These are phyloP conservation scores for Platycnemis pennipes DNA, from an alignment of 2,888 invertebrate genomes.

Conservation along the genomic window DNA sequence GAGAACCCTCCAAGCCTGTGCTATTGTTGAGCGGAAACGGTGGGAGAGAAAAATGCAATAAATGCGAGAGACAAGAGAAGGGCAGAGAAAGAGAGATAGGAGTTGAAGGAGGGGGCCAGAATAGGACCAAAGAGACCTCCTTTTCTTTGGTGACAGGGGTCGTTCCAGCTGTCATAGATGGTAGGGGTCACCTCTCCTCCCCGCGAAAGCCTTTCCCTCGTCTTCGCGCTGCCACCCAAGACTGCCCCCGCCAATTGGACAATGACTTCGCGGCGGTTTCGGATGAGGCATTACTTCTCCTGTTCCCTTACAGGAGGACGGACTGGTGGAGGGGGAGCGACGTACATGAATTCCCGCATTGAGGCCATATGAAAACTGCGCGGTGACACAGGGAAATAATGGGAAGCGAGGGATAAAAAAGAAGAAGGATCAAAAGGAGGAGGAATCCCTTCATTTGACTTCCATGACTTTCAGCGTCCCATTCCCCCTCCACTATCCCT, in stretches of 20 bases:
- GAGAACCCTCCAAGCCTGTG: background rate
- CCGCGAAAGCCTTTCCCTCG: background rate
- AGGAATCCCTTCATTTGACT: constrained; percentile 24
- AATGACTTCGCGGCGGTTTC: background rate
- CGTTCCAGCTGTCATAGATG: constrained; percentile 54
- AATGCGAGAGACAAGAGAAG: background rate
- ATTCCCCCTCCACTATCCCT: background rate
- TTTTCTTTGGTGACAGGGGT: constrained; percentile 25
- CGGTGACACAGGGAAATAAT: background rate
- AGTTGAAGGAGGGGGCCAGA: too few species aligned
- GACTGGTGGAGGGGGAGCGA: background rate
- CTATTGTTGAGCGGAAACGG: constrained; percentile 19
- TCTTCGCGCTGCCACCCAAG: background rate
- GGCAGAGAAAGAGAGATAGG: background rate
- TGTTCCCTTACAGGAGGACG: background rate
- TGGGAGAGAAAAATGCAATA: constrained; percentile 33
- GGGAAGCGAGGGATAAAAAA: background rate
- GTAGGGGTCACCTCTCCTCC: background rate
- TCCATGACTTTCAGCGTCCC: constrained; percentile 15
- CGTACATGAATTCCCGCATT: constrained; percentile 17
- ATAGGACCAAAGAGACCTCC: background rate
- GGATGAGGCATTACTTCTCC: background rate
- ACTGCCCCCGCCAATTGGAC: background rate
- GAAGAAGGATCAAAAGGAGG: background rate
- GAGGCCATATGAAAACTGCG: constrained; percentile 51